Conservation (phyloP, 2,888 invertebrate species). For the Scaptomyza parva region DNA sequence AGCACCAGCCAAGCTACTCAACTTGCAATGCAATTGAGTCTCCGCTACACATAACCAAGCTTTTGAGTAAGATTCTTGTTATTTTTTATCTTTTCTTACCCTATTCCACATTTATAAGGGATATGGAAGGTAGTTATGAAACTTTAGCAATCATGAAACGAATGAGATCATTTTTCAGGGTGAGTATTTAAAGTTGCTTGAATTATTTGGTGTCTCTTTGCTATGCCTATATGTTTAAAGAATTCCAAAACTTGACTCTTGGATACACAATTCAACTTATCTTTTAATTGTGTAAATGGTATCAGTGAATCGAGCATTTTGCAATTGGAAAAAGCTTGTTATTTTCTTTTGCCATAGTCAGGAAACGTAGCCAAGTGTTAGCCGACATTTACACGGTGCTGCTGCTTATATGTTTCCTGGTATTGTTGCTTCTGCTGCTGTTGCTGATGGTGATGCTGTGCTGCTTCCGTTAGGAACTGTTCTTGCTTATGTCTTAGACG, state of each 20-base stretch:
- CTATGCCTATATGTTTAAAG: no score
- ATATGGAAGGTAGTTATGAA: no score
- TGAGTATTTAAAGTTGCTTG: no score
- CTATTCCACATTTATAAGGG: not conserved
- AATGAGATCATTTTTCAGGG: no score
- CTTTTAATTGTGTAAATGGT: not conserved
- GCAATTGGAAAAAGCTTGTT: not conserved
- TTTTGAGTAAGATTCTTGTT: constrained; percentile 47
- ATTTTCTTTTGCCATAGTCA: constrained; percentile 31
- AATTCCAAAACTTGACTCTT: no score
- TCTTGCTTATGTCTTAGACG: constrained; percentile 35
- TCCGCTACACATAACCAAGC: constrained; percentile 34
- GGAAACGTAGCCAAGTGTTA: constrained; percentile 75
- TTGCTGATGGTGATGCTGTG: constrained; percentile 23
- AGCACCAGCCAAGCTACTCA: not conserved
- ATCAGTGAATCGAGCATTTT: not conserved
- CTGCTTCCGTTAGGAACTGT: constrained; percentile 51
- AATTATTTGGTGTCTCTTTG: no score
- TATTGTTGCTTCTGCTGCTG: not conserved
- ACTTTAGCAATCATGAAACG: no score
- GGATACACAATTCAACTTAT: no score
- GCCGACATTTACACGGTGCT: constrained; percentile 75
- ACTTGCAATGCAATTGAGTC: constrained; percentile 39
- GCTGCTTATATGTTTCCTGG: constrained; percentile 19
- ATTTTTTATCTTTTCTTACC: constrained; percentile 6